Evolutionary conservation across 1,140 invertebrate genomes (phyloP), one percentile per base, ranked within the genome.

Genomic region (Heliconius eleuchia): DNA sequence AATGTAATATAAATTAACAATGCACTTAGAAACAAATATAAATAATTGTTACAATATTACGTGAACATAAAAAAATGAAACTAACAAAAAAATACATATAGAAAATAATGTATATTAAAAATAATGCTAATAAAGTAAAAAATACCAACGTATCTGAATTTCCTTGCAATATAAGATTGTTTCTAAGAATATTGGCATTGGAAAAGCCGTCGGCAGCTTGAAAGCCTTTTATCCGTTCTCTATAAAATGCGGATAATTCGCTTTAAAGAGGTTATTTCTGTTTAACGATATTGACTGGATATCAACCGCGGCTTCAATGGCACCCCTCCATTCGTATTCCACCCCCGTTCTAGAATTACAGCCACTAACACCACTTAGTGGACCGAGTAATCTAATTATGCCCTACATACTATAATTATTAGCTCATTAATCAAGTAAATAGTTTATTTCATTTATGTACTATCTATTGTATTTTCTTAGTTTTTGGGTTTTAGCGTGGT

Each of bases 181-280:
- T 66, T 66, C 60, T 66, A 66, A 66, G 60, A 66, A 66, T 66
- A 66, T 66, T 66, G 60, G 11, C 60, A 66, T 66, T 66, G 60
- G 60, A 66, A 66, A 66, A 66, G 60, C 60, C 60, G 73, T 74
- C 30, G 34, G 60, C 50, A 57, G 52, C 72, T 71, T 60, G 73
- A 50, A 74, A 78, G 18, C 71, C 71, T 79, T 79, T 74, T 74
- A 79, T 79, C 78, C 78, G 23, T 80, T 75, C 66, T 34, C 34
- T 70, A 80, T 75, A 76, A 80, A 80, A 80, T 76, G 23, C 30
- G 52, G 50, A 74, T 74, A 80, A 80, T 76, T 80, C 60, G 74
- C 57, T 80, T 73, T 76, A 80, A 71, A 79, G 78, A 60, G 73
- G 73, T 75, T 74, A 73, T 76, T 75, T 66, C 78, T 55, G 78